These are phyloP conservation scores for Gyps fulvus DNA, from an alignment of 2,113 vertebrate species.

Conservation along the genomic window DNA sequence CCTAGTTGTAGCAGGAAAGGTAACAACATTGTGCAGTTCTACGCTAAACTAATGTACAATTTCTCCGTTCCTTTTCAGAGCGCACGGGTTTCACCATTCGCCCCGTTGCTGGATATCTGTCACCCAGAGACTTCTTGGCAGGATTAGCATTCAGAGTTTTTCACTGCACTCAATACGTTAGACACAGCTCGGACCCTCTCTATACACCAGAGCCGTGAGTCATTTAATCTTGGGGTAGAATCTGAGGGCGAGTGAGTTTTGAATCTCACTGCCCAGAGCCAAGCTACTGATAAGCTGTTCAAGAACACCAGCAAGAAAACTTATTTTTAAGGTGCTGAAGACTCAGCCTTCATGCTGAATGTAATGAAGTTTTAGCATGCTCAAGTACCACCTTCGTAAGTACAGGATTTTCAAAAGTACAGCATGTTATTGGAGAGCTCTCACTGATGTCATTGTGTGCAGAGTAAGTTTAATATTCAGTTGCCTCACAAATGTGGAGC, in stretches of 20 bases:
- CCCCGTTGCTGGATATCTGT: slow-evolving; percentile 94
- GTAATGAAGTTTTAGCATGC: background rate
- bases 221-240: background rate
- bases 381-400: background rate
- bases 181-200: slow-evolving; percentile 94
- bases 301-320: background rate
- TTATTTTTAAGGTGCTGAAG: background rate
- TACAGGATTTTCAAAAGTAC: background rate
- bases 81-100: slow-evolving; percentile 93
- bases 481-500: background rate
- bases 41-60: background rate
- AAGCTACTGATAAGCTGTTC: background rate
- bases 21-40: background rate
- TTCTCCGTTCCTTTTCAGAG: slow-evolving; percentile 75
- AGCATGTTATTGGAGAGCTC: background rate
- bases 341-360: background rate
- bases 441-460: background rate
- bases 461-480: background rate
- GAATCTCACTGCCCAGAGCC: background rate
- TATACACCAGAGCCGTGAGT: slow-evolving; percentile 99
- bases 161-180: slow-evolving; percentile 97
- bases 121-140: slow-evolving; percentile 94
- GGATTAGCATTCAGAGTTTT: slow-evolving; percentile 97
- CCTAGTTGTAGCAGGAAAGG: background rate
- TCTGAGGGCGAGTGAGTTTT: background rate